Conservation (phyloP, 37 sponge, comb jelly and placozoan genomes). For the Cliona cf. orientalis region DNA sequence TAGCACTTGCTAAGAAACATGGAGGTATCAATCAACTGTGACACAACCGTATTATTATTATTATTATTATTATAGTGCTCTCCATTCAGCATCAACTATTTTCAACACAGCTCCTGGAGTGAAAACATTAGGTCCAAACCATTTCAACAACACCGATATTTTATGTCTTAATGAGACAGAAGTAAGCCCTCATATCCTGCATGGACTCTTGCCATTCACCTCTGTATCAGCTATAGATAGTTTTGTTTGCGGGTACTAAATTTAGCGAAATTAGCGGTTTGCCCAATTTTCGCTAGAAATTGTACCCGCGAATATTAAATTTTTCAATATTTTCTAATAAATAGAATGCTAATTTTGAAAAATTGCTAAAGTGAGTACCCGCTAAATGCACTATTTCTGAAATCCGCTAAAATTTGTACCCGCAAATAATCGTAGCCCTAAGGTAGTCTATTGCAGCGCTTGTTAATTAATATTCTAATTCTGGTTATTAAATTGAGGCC, state of each 20-base stretch:
- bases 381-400: too few relatives aligned
- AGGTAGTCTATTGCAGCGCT: too few relatives aligned
- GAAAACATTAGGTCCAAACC: constrained; percentile 48
- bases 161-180: constrained; percentile 97
- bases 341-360: too few relatives aligned
- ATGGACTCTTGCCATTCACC: not conserved
- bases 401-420: too few relatives aligned
- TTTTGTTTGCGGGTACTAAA: not conserved
- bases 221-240: not conserved
- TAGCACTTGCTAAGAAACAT: constrained; percentile 71
- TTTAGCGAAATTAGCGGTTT: too few relatives aligned
- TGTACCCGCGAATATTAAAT: too few relatives aligned
- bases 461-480: too few relatives aligned
- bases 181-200: constrained; percentile 41
- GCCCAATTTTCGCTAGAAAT: too few relatives aligned
- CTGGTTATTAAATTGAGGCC: constrained; percentile 57
- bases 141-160: constrained; percentile 75
- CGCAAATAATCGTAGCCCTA: too few relatives aligned
- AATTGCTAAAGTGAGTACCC: too few relatives aligned
- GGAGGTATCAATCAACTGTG: constrained; percentile 38
- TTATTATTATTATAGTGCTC: not conserved
- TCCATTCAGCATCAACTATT: constrained; percentile 63
- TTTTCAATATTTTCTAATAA: too few relatives aligned
- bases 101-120: constrained; percentile 90
- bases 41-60: not conserved